phyloP scores from a whole-genome alignment of 1,140 invertebrate species.

The Globodera ellingtonae region DNA sequence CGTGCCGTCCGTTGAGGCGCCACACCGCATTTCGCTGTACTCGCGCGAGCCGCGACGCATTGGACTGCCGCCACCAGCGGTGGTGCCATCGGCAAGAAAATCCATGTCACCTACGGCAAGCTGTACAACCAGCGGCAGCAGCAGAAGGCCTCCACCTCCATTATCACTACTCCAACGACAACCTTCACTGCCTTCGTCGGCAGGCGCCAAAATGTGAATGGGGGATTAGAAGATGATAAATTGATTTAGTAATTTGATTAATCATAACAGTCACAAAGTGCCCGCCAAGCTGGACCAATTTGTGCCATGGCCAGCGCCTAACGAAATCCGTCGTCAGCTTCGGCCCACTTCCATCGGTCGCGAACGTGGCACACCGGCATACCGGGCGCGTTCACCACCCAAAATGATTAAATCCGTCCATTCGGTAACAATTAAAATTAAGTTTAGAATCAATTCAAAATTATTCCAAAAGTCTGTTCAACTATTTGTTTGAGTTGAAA shows the following conservation, averaged over 20 bases:
- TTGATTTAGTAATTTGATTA: not conserved
- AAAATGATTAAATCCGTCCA: conserved; percentile 43
- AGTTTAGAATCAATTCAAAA: too few relatives aligned
- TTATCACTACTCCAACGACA: not conserved
- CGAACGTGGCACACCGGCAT: not conserved
- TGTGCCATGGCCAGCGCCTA: conserved; percentile 53
- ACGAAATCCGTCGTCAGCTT: conserved; percentile 47
- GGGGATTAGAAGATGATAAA: not conserved
- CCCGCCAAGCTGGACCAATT: conserved; percentile 41
- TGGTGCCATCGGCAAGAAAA: not conserved
- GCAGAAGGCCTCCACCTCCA: not conserved
- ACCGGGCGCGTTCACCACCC: conserved; percentile 17
- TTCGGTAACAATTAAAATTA: conserved; percentile 7
- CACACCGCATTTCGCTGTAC: conserved; percentile 44
- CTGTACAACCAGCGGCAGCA: conserved; percentile 7
- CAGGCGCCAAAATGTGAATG: conserved; percentile 6
- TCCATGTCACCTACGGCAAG: not conserved
- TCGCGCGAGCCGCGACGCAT: conserved; percentile 40
- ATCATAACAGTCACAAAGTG: not conserved
- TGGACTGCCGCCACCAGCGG: conserved; percentile 26
- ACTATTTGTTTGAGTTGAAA: not conserved
- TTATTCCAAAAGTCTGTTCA: too few relatives aligned
- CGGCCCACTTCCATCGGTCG: not conserved
- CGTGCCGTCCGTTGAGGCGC: conserved; percentile 35
- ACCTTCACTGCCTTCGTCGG: conserved; percentile 3